Base-by-base conservation (phyloP, 1,140 invertebrate species). In the Amyelois transitella region DNA sequence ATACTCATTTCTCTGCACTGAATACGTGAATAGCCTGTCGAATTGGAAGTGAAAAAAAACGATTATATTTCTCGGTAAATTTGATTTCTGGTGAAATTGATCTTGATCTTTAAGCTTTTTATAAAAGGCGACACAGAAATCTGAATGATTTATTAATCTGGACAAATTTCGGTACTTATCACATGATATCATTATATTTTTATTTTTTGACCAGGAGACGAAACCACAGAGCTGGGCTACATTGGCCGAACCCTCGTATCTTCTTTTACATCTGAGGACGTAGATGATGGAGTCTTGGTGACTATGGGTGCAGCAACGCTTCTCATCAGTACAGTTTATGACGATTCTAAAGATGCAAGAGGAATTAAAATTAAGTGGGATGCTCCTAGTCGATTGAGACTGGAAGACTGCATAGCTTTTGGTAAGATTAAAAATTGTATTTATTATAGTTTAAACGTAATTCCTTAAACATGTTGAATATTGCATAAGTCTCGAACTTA, bases 371-470 rank as follows among this genome's bases (percentile, higher is more conserved):
- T 89, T 14, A 66, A 60, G 12, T 89, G 87, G 87, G 63, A 78
- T 3, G 75, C 76, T 0, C 47, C 60, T 0, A 62, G 70, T 12
- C 60, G 60, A 0, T 51, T 63, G 0, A 73, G 78, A 53, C 69
- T 88, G 7, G 78, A 87, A 52, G 87, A 89, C 53, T 89, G 87
- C 47, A 70, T 86, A 50, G 68, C 79, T 65, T 82, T 88, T 72
- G 77, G 85, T 87, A 67, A 72, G 56, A 53, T 3, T 10, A 10
- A 32, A 6, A 25, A 51, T 50, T 44, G 28, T 47, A 22, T 12
- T 21, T 53, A 44, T 4, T 43, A 12, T 20, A 58, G 18, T 53
- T 51, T 10, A 38, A 18, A 28, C 25, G 24, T 47, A 32, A 45
- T 53, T n/a, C n/a, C n/a, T n/a, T n/a, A n/a, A n/a, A n/a, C n/a